A percentile compares a stretch with the other conserved stretches of the same genome.
phyloP scores from a whole-genome alignment of 2,797 vertebrate species.

The Myotis daubentonii region DNA sequence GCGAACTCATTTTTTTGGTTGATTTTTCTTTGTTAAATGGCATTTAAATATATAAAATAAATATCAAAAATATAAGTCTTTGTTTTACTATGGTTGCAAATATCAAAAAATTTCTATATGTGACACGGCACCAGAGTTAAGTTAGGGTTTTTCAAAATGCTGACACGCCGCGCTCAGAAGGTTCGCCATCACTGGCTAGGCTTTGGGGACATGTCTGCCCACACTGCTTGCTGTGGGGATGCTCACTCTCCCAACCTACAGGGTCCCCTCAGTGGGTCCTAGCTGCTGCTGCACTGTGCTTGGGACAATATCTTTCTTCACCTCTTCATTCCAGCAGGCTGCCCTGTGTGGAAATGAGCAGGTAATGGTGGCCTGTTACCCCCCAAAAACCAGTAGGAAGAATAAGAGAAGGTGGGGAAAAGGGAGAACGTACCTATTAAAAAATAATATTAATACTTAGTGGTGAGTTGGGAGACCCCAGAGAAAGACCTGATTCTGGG shows the following conservation, averaged over 20 bases:
- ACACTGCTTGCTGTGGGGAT: not conserved
- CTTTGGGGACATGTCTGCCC: not conserved
- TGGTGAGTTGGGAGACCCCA: not conserved
- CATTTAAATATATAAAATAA: no score
- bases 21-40: no score
- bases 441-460: conserved; percentile 4
- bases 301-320: conserved; percentile 21
- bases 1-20: no score
- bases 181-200: no score
- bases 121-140: no score
- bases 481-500: not conserved
- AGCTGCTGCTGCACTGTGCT: not conserved
- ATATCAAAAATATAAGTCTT: no score
- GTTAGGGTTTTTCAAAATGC: no score
- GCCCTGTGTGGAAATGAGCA: conserved; percentile 24
- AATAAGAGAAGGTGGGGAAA: not conserved
- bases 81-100: no score
- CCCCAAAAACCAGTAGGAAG: not conserved
- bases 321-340: conserved; percentile 31
- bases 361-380: not conserved
- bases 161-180: no score
- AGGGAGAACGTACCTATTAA: not conserved
- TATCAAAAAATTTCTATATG: no score
- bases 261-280: not conserved
- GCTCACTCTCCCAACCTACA: not conserved